Conservation (phyloP, 2,888 invertebrate genomes). For the Neoscelio sp. region DNA sequence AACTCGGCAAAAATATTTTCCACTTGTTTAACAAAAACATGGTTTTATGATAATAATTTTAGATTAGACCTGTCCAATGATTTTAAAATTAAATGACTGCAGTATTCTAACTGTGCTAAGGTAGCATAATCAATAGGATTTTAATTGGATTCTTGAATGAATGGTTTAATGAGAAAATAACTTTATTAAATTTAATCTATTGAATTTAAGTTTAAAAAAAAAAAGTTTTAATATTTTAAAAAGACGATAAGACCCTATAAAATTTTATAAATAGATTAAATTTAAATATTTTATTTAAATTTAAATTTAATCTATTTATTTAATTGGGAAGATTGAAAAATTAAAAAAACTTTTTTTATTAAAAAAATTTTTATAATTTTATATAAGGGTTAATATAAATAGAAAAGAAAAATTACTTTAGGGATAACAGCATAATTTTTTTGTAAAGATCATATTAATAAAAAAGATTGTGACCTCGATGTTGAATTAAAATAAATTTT, state of each 20-base stretch:
- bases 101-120: slow-evolving; percentile 91
- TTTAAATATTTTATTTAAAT: slow-evolving; percentile 57
- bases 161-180: slow-evolving; percentile 87
- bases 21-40: slow-evolving; percentile 92
- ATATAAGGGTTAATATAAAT: too few relatives aligned
- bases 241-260: slow-evolving; percentile 93
- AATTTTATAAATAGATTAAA: slow-evolving; percentile 85
- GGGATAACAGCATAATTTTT: slow-evolving; percentile 94
- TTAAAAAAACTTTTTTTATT: slow-evolving; percentile 85
- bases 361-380: slow-evolving; percentile 78
- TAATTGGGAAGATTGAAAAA: slow-evolving; percentile 88
- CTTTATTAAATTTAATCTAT: slow-evolving; percentile 85
- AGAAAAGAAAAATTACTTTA: slow-evolving; percentile 93
- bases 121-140: slow-evolving; percentile 92
- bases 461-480: slow-evolving; percentile 94
- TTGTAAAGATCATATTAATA: slow-evolving; percentile 90
- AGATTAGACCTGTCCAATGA: slow-evolving; percentile 91
- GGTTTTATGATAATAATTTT: slow-evolving; percentile 87
- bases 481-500: slow-evolving; percentile 91
- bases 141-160: slow-evolving; percentile 92
- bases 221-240: slow-evolving; percentile 87
- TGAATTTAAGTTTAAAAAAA: slow-evolving; percentile 86
- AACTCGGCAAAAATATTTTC: slow-evolving; percentile 86
- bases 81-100: slow-evolving; percentile 90
- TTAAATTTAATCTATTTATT: slow-evolving; percentile 84